Evolutionary conservation across 2,888 invertebrate genomes (phyloP), one percentile per base, ranked within the genome.

Genomic region (Theodoxus fluviatilis): DNA sequence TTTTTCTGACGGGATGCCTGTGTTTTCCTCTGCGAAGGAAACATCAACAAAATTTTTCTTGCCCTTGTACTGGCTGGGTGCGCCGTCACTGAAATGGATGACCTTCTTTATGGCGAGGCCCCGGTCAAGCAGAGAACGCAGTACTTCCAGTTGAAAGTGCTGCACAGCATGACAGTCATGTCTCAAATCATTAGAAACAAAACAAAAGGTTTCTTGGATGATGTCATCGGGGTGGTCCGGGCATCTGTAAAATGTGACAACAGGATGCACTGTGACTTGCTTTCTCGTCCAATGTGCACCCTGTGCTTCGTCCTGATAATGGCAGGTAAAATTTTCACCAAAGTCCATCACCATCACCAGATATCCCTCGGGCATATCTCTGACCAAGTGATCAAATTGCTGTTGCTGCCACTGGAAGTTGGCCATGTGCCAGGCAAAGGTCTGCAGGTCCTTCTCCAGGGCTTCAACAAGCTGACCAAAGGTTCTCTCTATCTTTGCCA

Each of bases 61-160:
- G 12, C 28, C 28, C 31, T 61, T 61, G 61, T 61, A 61, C 31
- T 61, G 61, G n/a, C 25, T 61, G 9, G 61, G 61, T 7, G 33
- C 28, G 25, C 61, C 61, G 33, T 61, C 31, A 61, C 25, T 25
- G 61, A 61, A 61, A 33, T 61, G 28, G 7, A 61, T 28, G 28
- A 52, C 52, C 25, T 52, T 52, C 25, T 52, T n/a, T 25, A 52
- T 18, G 52, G 52, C n/a, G 52, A 52, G 22, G 28, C 52, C 52
- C 6, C n/a, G 52, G 6, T 52, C 25, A 52, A 52, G 9, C 25
- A 52, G 52, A 52, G 28, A 7, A 18, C 25, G 22, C 52, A 52
- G n/a, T 52, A 25, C 25, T 18, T n/a, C n/a, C 52, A 52, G 28
- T n/a, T 52, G n/a, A 25, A 52, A 52, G 6, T n/a, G 22, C n/a